Evolutionary conservation across 1,140 invertebrate species (phyloP).

Genomic region (Drosophila lowei): DNA sequence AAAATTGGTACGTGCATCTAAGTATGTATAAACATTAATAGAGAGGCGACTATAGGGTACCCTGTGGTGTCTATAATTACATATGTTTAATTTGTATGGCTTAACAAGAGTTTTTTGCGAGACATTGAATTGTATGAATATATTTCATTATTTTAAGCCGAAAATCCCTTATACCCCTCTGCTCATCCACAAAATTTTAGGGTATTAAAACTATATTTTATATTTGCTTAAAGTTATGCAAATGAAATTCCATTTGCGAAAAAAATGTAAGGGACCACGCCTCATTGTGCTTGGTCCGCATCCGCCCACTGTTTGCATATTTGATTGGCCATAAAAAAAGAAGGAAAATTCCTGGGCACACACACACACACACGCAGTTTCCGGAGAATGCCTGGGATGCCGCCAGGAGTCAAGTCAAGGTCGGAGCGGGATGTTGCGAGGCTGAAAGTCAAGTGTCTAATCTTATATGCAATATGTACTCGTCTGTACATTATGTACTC

Average conservation of each 20-base stretch:
- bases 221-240: slow-evolving; percentile 69
- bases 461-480: slow-evolving; percentile 41
- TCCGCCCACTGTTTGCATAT: slow-evolving; percentile 68
- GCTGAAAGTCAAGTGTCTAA: slow-evolving; percentile 47
- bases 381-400: neutral
- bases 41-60: no score
- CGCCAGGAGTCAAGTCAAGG: slow-evolving; percentile 45
- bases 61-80: no score
- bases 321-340: slow-evolving; percentile 72
- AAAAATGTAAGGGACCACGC: slow-evolving; percentile 22
- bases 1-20: neutral
- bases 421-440: slow-evolving; percentile 44
- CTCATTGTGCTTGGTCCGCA: slow-evolving; percentile 14
- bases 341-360: slow-evolving; percentile 34
- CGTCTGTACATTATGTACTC: slow-evolving; percentile 34
- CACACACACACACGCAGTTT: no score
- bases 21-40: slow-evolving; percentile 6
- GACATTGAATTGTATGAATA: neutral
- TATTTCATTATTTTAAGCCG: neutral
- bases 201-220: slow-evolving; percentile 60
- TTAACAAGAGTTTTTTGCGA: neutral
- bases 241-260: slow-evolving; percentile 69
- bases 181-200: slow-evolving; percentile 2
- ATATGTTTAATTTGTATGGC: no score
- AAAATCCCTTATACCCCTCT: slow-evolving; percentile 3